These are phyloP conservation scores for Sarcophaga subvicina DNA, from an alignment of 2,888 invertebrate species.

Conservation along the genomic window DNA sequence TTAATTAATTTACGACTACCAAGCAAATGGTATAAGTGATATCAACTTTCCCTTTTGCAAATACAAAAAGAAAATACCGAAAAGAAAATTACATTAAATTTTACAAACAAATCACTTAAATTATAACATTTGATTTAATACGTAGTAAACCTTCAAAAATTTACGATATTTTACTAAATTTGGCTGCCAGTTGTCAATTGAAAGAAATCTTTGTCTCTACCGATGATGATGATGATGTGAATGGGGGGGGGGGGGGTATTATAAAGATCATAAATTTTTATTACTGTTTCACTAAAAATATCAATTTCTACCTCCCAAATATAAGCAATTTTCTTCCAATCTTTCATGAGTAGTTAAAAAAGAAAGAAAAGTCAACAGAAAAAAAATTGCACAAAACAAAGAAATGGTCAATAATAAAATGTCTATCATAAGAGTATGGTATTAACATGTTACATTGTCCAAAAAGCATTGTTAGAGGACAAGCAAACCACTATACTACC, in stretches of 20 bases:
- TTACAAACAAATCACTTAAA: constrained; percentile 31
- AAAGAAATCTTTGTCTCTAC: constrained; percentile 26
- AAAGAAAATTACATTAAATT: background rate
- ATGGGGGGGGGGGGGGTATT: constrained; percentile 17
- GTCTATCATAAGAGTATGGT: constrained; percentile 48
- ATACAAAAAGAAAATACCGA: constrained; percentile 1
- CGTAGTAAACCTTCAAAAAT: constrained; percentile 39
- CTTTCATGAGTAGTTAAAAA: too few species aligned
- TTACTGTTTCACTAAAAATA: constrained; percentile 62
- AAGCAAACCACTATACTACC: constrained; percentile 36
- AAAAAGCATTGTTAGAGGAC: constrained; percentile 44
- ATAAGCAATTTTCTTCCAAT: too few species aligned
- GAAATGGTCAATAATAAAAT: constrained; percentile 46
- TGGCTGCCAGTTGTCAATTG: constrained; percentile 59
- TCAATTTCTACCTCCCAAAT: constrained; percentile 54
- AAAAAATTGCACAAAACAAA: background rate
- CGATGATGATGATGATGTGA: constrained; percentile 30
- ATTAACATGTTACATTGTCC: constrained; percentile 64
- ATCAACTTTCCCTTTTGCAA: constrained; percentile 33
- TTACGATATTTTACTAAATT: constrained; percentile 58
- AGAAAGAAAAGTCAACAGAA: too few species aligned
- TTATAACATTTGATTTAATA: constrained; percentile 67
- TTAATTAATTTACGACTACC: too few species aligned
- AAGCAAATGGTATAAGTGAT: background rate
- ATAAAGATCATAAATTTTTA: constrained; percentile 65